phyloP scores from a whole-genome alignment of 2,888 invertebrate genomes.

The Tenthredo amoena region DNA sequence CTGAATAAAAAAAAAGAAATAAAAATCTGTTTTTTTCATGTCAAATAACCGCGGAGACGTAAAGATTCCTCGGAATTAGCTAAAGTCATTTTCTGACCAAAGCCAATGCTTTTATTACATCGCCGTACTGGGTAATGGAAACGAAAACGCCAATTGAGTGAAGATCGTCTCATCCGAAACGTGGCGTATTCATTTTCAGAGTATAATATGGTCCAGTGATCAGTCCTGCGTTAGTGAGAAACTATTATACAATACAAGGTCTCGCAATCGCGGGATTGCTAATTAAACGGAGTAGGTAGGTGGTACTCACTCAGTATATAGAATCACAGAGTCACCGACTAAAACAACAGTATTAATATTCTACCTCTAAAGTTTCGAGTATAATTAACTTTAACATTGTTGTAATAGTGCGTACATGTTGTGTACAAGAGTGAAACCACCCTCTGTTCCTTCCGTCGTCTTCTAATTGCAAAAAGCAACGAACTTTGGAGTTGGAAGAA shows the following conservation, averaged over 20 bases:
- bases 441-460: neutral
- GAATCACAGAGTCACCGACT: conserved; percentile 64
- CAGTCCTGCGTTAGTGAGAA: conserved; percentile 24
- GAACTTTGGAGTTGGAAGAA: neutral
- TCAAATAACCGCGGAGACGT: too few relatives aligned
- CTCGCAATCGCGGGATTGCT: conserved; percentile 69
- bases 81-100: too few relatives aligned
- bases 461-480: neutral
- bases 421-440: neutral
- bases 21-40: too few relatives aligned
- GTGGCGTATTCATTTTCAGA: neutral
- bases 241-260: neutral
- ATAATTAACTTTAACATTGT: conserved; percentile 70
- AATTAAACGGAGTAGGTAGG: conserved; percentile 68
- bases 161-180: neutral
- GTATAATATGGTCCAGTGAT: conserved; percentile 6
- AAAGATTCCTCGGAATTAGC: too few relatives aligned
- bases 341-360: conserved; percentile 51
- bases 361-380: conserved; percentile 61
- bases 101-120: too few relatives aligned
- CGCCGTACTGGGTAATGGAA: too few relatives aligned
- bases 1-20: too few relatives aligned
- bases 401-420: conserved; percentile 51
- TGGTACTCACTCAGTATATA: conserved; percentile 47
- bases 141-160: too few relatives aligned